Evolutionary conservation across 2,888 invertebrate genomes (phyloP).

Genomic region (Callosobruchus maculatus): DNA sequence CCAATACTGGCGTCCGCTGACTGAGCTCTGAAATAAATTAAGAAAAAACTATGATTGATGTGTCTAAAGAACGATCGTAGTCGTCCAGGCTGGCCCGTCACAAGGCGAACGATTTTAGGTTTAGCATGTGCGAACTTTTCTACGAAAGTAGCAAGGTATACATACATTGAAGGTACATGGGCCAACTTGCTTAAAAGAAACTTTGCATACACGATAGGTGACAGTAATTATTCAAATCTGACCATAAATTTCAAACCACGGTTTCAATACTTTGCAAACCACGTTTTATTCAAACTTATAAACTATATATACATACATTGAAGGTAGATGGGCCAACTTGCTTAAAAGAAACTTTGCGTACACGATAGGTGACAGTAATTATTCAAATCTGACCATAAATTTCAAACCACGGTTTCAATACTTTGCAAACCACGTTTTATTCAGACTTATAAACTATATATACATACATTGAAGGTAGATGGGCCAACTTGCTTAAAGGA

Average conservation of each 20-base stretch:
- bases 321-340: not conserved
- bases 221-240: too few species aligned
- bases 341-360: too few species aligned
- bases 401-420: too few species aligned
- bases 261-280: too few species aligned
- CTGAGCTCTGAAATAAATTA: constrained; percentile 21
- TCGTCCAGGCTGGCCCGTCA: not conserved
- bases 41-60: constrained; percentile 38
- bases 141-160: not conserved
- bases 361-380: too few species aligned
- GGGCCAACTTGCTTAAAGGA: not conserved
- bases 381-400: too few species aligned
- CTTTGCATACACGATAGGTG: too few species aligned
- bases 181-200: not conserved
- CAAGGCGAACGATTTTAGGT: not conserved
- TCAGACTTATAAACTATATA: too few species aligned
- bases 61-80: constrained; percentile 10
- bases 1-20: not conserved
- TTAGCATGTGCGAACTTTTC: not conserved
- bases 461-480: not conserved
- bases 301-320: not conserved
- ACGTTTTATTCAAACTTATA: too few species aligned
- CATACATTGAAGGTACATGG: not conserved
- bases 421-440: too few species aligned
- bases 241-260: too few species aligned